Base-by-base conservation (phyloP, 2,888 invertebrate genomes). In the Ochropleura leucogaster region DNA sequence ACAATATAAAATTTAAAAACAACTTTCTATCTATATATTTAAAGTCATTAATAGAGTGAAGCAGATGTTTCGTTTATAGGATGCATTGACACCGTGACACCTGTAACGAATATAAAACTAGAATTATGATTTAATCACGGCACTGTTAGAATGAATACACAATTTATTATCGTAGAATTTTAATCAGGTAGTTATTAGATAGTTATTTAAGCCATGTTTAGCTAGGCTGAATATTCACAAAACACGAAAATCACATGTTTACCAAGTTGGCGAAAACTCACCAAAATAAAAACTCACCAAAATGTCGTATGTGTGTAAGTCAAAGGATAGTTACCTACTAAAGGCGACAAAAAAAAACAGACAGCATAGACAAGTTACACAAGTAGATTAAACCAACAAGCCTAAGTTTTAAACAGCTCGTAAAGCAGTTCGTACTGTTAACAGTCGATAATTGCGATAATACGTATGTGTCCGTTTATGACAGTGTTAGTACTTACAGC, bases 381-480 rank as follows among this genome's bases (percentile, higher is more conserved):
- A 20, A 55, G 49, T 55, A 10, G 0, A 46, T 51, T 16, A 46
- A 64, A 47, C 46, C 42, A 62, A 63, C 62, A 72, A 70, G 51
- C 68, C 47, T 59, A 63, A 30, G 66, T 68, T 63, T 40, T 44
- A 68, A 62, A 66, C 49, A 76, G 60, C 49, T 69, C 74, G 53
- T 78, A 67, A 67, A 59, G 65, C 64, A 66, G 67, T 77, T 80
- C n/a, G 46, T 40, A 69, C 46, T 55, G 53, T 68, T 46, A 80
- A 57, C 65, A 66, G 63, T 72, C 77, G 72, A 84, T 84, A 84
- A 84, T 85, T 74, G 65, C 68, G 73, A 14, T 66, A 72, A 77
- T 79, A 76, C 64, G 65, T 66, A 63, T 46, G 59, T 80, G 72
- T 77, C 79, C 79, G 79, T 84, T 78, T 77, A 80, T 77, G 71